A percentile compares a stretch with the other conserved stretches of the same genome.
Evolutionary conservation across 2,113 vertebrate species (phyloP).

Genomic region (Puntigrus tetrazona): DNA sequence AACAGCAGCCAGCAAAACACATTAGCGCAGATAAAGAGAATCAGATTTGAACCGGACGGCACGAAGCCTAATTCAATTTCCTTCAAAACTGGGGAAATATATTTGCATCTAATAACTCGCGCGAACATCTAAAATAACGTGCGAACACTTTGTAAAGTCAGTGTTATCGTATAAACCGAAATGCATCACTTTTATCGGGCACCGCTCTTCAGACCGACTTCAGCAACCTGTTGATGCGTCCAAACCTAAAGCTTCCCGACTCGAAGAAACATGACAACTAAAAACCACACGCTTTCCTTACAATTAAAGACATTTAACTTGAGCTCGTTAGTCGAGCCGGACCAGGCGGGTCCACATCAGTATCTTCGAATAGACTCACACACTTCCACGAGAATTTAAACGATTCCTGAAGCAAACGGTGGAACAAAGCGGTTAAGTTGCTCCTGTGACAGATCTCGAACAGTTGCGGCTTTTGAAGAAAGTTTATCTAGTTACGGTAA

Average conservation of each 20-base stretch:
- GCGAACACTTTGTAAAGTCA: background rate
- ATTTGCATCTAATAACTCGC: background rate
- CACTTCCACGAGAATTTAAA: background rate
- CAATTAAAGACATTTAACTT: background rate
- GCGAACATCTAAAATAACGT: background rate
- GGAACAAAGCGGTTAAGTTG: background rate
- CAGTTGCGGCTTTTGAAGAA: background rate
- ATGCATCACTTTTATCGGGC: background rate
- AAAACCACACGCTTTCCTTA: background rate
- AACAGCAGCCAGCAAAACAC: background rate
- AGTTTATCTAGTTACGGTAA: constrained; percentile 1
- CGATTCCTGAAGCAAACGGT: background rate
- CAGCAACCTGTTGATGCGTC: constrained; percentile 38
- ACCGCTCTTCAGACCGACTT: background rate
- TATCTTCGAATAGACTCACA: background rate
- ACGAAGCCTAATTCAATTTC: background rate
- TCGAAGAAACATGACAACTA: background rate
- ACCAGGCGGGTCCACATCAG: background rate
- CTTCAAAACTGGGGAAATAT: background rate
- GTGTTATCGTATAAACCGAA: background rate
- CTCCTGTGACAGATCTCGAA: background rate
- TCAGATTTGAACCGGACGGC: constrained; percentile 4
- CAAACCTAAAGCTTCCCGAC: background rate
- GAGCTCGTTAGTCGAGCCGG: background rate
- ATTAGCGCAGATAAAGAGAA: background rate